Conservation (phyloP, 1,140 invertebrate genomes). For the Hycleus cichorii region DNA sequence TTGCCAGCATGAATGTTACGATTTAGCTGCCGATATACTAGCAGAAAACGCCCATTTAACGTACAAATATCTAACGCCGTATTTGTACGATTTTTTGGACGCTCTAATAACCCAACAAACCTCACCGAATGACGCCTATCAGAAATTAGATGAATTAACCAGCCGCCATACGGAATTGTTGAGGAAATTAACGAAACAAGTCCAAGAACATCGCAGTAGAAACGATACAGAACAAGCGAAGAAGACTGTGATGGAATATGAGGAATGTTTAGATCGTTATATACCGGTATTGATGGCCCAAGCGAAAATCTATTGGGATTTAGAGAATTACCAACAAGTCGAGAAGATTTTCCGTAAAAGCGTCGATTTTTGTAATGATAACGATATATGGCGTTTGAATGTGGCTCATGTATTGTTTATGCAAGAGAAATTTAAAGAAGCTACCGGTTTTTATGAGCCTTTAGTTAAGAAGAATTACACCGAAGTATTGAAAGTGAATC, state of each 20-base stretch:
- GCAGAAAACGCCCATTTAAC: slow-evolving; percentile 97
- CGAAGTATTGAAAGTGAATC: slow-evolving; percentile 87
- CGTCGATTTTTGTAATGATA: slow-evolving; percentile 96
- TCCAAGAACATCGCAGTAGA: slow-evolving; percentile 81
- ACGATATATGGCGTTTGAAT: slow-evolving; percentile 95
- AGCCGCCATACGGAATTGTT: slow-evolving; percentile 85
- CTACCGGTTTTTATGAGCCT: slow-evolving; percentile 96
- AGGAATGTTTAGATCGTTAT: slow-evolving; percentile 78
- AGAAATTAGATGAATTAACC: slow-evolving; percentile 93
- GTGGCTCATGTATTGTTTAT: slow-evolving; percentile 98
- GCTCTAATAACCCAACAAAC: slow-evolving; percentile 97
- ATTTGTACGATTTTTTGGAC: slow-evolving; percentile 83
- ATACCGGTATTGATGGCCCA: slow-evolving; percentile 95
- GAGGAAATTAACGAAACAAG: slow-evolving; percentile 87
- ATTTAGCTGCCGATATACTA: slow-evolving; percentile 94
- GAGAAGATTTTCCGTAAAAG: slow-evolving; percentile 94
- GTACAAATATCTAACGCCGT: slow-evolving; percentile 93
- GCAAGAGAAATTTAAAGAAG: slow-evolving; percentile 98
- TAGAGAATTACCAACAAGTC: slow-evolving; percentile 91
- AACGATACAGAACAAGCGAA: slow-evolving; percentile 85
- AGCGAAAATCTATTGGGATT: slow-evolving; percentile 98
- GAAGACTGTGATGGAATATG: slow-evolving; percentile 86
- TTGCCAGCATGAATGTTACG: slow-evolving; percentile 96
- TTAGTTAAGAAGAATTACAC: slow-evolving; percentile 96
- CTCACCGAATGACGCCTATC: slow-evolving; percentile 93